Percentiles rank a stretch among this genome's conserved stretches.
Conservation (phyloP, 2,888 invertebrate genomes). For the Trissolcus japonicus region DNA sequence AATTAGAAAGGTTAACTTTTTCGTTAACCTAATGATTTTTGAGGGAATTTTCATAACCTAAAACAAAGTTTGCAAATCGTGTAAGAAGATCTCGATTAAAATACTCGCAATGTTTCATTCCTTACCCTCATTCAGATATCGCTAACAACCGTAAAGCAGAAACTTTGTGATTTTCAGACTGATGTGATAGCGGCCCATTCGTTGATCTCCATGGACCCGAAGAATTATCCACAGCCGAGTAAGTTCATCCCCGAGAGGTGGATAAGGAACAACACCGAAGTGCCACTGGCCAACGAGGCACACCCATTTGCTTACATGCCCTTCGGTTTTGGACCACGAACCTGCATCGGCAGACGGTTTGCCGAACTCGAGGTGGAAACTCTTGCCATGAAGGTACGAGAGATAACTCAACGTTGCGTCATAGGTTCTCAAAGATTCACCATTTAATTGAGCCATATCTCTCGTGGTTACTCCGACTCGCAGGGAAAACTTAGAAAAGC, state of each 20-base stretch:
- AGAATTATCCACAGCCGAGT: constrained; percentile 79
- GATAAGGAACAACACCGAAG: constrained; percentile 78
- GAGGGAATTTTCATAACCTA: too few relatives aligned
- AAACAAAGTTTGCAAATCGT: too few relatives aligned
- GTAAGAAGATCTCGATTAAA: too few relatives aligned
- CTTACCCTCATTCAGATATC: constrained; percentile 19
- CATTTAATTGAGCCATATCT: background rate
- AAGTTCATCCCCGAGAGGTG: constrained; percentile 84
- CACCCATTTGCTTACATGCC: constrained; percentile 82
- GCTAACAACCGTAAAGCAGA: constrained; percentile 53
- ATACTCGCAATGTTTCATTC: too few relatives aligned
- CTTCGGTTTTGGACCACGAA: constrained; percentile 83
- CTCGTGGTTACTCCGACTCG: too few relatives aligned
- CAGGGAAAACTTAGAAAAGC: too few relatives aligned
- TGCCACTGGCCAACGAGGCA: constrained; percentile 74
- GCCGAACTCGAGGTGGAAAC: constrained; percentile 84
- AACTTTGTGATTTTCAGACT: constrained; percentile 61
- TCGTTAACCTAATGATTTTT: too few relatives aligned
- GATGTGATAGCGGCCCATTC: constrained; percentile 66
- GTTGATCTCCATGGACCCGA: constrained; percentile 65
- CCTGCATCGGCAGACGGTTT: constrained; percentile 84
- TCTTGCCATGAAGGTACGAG: constrained; percentile 73
- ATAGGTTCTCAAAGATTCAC: background rate
- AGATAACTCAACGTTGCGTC: background rate
- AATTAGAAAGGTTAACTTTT: too few relatives aligned